Evolutionary conservation across 1,140 invertebrate species (phyloP).

Genomic region (Lepeophtheirus salmonis): DNA sequence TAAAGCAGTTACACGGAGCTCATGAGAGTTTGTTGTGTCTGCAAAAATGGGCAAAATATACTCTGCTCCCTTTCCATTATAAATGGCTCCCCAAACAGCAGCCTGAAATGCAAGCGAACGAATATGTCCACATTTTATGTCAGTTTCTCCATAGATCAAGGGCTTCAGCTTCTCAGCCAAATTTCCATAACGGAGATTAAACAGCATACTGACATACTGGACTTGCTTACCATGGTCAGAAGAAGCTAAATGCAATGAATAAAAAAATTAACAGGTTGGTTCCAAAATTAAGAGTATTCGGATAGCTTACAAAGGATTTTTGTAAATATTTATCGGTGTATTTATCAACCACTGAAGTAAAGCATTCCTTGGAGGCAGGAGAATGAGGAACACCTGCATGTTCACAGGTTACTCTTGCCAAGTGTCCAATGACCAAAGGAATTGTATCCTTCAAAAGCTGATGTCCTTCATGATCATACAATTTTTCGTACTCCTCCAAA

Average conservation of each 20-base stretch:
- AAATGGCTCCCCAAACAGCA: neutral
- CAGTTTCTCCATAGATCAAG: neutral
- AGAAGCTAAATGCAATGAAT: too few relatives aligned
- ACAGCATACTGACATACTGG: neutral
- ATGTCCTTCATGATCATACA: neutral
- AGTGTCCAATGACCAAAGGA: slow-evolving; percentile 10
- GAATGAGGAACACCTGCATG: neutral
- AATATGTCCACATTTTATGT: neutral
- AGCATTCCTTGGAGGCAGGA: slow-evolving; percentile 1
- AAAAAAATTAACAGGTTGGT: neutral
- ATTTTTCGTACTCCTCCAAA: neutral
- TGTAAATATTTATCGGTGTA: neutral
- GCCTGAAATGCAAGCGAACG: neutral
- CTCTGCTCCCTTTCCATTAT: neutral
- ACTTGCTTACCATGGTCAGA: neutral
- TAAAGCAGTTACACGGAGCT: neutral
- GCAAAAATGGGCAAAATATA: neutral
- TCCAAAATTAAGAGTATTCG: too few relatives aligned
- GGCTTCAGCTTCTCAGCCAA: neutral
- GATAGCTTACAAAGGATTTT: too few relatives aligned
- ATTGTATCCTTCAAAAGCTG: neutral
- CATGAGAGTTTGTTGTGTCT: neutral
- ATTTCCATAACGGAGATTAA: neutral
- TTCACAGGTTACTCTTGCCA: slow-evolving; percentile 4
- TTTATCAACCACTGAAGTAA: neutral